These are phyloP conservation scores for Pseudolaguvia tuberculata DNA, from an alignment of 2,113 vertebrate species.

Conservation along the genomic window DNA sequence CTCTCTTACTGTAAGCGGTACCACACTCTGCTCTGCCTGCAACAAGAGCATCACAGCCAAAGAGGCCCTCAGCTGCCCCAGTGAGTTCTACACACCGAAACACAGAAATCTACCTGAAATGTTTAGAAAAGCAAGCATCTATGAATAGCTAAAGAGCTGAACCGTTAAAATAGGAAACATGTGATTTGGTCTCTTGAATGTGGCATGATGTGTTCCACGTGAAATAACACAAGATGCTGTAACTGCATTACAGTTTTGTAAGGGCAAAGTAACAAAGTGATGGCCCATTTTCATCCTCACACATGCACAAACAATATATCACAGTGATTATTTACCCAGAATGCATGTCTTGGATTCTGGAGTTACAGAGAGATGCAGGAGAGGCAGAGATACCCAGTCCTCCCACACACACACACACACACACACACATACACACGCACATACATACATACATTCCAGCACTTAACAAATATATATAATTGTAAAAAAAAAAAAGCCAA, in stretches of 20 bases:
- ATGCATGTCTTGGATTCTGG: background rate
- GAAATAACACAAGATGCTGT: too few species aligned
- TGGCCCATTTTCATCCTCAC: background rate
- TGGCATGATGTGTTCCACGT: too few species aligned
- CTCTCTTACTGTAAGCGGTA: slow-evolving; percentile 78
- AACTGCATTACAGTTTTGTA: background rate
- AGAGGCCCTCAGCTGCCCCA: slow-evolving; percentile 79
- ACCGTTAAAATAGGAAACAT: background rate
- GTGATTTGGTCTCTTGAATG: background rate
- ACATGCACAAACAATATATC: background rate
- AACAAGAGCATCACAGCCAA: slow-evolving; percentile 85
- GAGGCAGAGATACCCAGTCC: too few species aligned
- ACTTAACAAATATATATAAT: too few species aligned
- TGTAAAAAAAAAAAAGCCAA: too few species aligned
- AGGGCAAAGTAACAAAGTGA: background rate
- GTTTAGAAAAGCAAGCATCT: background rate
- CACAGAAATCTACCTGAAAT: background rate
- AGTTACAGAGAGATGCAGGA: too few species aligned
- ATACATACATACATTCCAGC: too few species aligned
- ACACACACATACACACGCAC: too few species aligned
- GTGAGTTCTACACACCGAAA: slow-evolving; percentile 61
- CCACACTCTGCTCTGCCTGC: slow-evolving; percentile 80
- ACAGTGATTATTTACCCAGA: too few species aligned
- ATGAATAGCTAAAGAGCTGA: background rate
- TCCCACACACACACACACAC: too few species aligned